Conservation (phyloP, 2,797 vertebrate genomes). For the Intellagama lesueurii region DNA sequence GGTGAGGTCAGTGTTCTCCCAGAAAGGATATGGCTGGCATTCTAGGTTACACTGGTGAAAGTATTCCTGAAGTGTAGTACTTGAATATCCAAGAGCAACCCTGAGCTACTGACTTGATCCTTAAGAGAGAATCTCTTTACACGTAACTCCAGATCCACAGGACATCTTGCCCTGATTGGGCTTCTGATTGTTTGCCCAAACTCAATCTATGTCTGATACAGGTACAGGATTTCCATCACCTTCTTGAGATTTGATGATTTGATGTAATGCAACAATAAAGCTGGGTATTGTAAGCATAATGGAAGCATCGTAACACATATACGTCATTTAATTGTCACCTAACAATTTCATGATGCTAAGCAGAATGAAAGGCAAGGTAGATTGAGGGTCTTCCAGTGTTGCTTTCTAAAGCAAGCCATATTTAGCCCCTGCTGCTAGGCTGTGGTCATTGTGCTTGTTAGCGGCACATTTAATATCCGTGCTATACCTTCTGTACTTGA, state of each 20-base stretch:
- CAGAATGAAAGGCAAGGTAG: background rate
- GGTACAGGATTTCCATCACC: background rate
- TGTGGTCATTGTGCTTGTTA: background rate
- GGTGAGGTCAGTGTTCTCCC: background rate
- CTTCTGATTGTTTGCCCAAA: background rate
- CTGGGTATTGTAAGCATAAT: background rate
- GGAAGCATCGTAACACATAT: background rate
- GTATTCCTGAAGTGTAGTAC: background rate
- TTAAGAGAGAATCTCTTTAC: background rate
- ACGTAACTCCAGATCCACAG: background rate
- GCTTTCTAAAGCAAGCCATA: background rate
- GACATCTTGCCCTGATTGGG: background rate
- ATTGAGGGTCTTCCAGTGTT: background rate
- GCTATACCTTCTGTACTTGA: background rate
- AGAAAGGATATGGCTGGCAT: background rate
- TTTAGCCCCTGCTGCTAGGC: too few species aligned
- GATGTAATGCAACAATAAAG: background rate
- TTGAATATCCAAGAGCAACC: background rate
- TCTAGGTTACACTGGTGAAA: background rate
- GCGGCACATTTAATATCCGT: background rate
- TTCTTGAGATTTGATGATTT: background rate
- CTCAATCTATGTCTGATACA: background rate
- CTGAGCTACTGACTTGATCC: background rate
- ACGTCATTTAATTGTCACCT: background rate
- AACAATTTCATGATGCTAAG: background rate